Percentiles rank a stretch among this genome's conserved stretches.
These are phyloP conservation scores for Mya arenaria DNA, from an alignment of 1,140 invertebrate species.

Conservation along the genomic window DNA sequence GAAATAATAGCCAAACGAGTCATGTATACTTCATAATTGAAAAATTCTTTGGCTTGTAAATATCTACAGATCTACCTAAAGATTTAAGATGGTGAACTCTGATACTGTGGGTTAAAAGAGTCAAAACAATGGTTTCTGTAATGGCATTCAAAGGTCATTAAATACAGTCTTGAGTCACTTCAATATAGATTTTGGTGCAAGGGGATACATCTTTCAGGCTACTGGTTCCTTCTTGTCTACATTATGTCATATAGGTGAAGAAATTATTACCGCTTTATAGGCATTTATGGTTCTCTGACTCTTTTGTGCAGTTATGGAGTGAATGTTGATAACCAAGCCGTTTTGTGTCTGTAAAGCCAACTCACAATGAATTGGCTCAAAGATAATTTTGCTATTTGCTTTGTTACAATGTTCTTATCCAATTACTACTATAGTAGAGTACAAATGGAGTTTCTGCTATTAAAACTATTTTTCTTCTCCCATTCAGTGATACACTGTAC, in stretches of 20 bases:
- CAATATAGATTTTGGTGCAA: not conserved
- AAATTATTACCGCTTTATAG: no score
- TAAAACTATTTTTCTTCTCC: no score
- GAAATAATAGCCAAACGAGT: no score
- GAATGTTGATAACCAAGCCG: slow-evolving; percentile 13
- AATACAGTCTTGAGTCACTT: slow-evolving; percentile 32
- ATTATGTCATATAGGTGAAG: not conserved
- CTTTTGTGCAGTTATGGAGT: slow-evolving; percentile 4
- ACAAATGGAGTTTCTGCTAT: no score
- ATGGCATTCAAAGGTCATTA: slow-evolving; percentile 7
- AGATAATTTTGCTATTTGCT: no score
- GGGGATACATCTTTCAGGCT: slow-evolving; percentile 1
- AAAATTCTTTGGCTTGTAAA: not conserved
- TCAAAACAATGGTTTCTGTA: not conserved
- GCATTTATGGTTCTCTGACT: no score
- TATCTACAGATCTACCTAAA: slow-evolving; percentile 11
- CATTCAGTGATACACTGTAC: no score
- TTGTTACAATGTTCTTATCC: no score
- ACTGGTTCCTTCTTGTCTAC: slow-evolving; percentile 33
- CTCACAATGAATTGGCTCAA: no score
- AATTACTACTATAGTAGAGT: no score
- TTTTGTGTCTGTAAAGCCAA: slow-evolving; percentile 36
- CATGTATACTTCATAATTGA: not conserved
- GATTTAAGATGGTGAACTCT: not conserved
- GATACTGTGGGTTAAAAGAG: not conserved